phyloP scores from a whole-genome alignment of 2,797 vertebrate genomes.

The Tokudaia muenninki region DNA sequence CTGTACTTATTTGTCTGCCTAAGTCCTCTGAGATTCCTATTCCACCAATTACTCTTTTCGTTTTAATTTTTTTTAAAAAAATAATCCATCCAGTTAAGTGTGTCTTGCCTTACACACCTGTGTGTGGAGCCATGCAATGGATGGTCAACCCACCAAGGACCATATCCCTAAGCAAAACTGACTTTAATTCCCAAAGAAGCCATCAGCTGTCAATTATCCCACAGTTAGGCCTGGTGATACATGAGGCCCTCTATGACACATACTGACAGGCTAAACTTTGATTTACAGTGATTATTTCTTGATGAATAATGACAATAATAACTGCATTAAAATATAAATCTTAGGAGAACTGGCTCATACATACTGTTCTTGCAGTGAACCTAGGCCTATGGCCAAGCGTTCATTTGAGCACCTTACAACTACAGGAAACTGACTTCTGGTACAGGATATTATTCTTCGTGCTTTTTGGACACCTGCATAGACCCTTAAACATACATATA shows the following conservation, averaged over 20 bases:
- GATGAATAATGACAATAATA: neutral
- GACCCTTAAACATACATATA: neutral
- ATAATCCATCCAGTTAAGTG: neutral
- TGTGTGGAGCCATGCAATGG: rapidly evolving
- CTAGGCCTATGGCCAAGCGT: neutral
- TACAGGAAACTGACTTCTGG: too few species aligned
- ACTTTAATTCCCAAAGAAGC: neutral
- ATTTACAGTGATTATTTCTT: slow-evolving; percentile 12
- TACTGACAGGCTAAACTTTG: neutral
- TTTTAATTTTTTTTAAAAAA: neutral
- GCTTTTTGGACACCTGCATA: neutral
- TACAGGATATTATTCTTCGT: neutral
- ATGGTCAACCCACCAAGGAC: neutral
- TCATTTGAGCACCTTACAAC: neutral
- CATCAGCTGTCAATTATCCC: neutral
- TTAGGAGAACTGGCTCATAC: neutral
- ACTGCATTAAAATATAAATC: neutral
- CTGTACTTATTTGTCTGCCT: too few species aligned
- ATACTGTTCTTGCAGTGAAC: too few species aligned
- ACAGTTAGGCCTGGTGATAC: neutral
- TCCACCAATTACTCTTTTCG: too few species aligned
- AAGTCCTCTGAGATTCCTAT: too few species aligned
- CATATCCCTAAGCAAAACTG: neutral
- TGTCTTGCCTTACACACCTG: neutral
- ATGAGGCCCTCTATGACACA: neutral